These are phyloP conservation scores for Agrotis puta DNA, from an alignment of 2,888 invertebrate genomes.

Conservation along the genomic window DNA sequence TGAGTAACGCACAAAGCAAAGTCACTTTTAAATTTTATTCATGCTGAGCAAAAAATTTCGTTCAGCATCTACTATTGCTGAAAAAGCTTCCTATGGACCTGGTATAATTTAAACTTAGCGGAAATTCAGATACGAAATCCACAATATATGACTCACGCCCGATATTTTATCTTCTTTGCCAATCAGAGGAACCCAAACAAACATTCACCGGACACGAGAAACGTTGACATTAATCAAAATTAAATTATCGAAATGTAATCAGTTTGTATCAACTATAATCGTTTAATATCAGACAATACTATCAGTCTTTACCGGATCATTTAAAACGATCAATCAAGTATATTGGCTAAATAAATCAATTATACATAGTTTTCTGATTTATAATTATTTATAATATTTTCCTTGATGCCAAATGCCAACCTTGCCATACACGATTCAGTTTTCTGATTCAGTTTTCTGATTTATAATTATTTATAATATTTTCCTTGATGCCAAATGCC, in stretches of 20 bases:
- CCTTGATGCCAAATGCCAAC: neutral
- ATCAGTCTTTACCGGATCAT: conserved; percentile 3
- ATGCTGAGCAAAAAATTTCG: neutral
- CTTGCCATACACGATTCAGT: too few species aligned
- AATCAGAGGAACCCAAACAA: conserved; percentile 9
- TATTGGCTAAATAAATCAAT: neutral
- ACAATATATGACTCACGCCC: neutral
- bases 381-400: neutral
- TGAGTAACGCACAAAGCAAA: too few species aligned
- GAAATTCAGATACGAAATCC: neutral
- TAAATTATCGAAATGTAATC: neutral
- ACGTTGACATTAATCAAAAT: conserved; percentile 7
- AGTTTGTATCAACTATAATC: conserved; percentile 9
- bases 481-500: neutral
- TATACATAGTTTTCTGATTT: neutral
- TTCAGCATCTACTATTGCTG: neutral
- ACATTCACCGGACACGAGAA: neutral
- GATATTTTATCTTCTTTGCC: neutral
- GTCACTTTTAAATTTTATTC: too few species aligned
- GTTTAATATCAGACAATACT: conserved; percentile 8
- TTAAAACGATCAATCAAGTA: conserved; percentile 15
- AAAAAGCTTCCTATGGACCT: neutral
- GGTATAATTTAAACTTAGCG: neutral
- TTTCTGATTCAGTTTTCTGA: neutral
- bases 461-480: neutral